phyloP scores from a whole-genome alignment of 1,140 invertebrate genomes.

The Charaxes varanes region DNA sequence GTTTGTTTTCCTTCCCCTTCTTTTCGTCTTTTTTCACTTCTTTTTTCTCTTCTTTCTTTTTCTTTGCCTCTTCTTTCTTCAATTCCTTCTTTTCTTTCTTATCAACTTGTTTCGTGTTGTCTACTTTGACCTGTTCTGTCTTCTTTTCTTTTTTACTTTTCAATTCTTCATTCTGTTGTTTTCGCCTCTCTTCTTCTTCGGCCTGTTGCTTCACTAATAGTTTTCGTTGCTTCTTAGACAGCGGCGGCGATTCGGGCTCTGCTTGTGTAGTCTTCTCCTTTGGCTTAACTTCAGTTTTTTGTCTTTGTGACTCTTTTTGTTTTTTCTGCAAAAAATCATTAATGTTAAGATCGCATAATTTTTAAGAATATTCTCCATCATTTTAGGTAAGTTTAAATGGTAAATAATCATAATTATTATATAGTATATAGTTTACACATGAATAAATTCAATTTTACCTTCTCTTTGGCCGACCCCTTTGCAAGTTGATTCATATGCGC shows the following conservation, averaged over 20 bases:
- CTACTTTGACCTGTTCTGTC: conserved; percentile 27
- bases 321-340: conserved; percentile 39
- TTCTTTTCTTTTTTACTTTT: conserved; percentile 46
- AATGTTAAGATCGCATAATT: too few relatives aligned
- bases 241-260: conserved; percentile 19
- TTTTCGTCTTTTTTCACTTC: conserved; percentile 33
- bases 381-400: too few relatives aligned
- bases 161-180: conserved; percentile 29
- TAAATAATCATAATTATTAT: background rate
- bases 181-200: conserved; percentile 59
- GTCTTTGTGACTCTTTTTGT: conserved; percentile 29
- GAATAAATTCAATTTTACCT: conserved; percentile 27
- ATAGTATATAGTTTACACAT: background rate
- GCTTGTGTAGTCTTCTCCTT: conserved; percentile 21
- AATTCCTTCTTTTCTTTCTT: conserved; percentile 27
- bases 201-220: conserved; percentile 53
- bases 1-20: conserved; percentile 44
- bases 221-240: conserved; percentile 54
- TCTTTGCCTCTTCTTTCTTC: too few relatives aligned
- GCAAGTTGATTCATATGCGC: conserved; percentile 66
- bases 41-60: conserved; percentile 34
- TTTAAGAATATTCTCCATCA: too few relatives aligned
- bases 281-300: conserved; percentile 27
- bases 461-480: conserved; percentile 51
- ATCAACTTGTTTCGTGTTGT: conserved; percentile 28